Percentiles rank a stretch among this genome's conserved stretches.
These are phyloP conservation scores for Drosophila albomicans DNA, from an alignment of 1,140 invertebrate species.

Conservation along the genomic window DNA sequence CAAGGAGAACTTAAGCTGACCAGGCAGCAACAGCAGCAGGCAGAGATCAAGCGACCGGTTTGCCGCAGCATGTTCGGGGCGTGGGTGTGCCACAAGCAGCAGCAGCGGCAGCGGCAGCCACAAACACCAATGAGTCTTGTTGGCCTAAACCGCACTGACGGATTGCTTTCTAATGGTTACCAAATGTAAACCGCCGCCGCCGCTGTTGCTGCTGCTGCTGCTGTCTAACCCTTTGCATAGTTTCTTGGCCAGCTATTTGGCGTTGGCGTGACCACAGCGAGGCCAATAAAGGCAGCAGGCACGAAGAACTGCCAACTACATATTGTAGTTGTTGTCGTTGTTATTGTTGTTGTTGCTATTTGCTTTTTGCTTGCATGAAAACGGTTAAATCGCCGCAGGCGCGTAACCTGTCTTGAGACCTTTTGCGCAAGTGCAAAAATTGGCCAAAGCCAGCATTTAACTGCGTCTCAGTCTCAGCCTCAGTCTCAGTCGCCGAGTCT, in stretches of 20 bases:
- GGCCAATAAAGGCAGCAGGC: slow-evolving; percentile 37
- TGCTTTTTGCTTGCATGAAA: slow-evolving; percentile 55
- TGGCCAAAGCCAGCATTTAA: slow-evolving; percentile 71
- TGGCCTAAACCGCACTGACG: slow-evolving; percentile 76
- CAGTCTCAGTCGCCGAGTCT: slow-evolving; percentile 27
- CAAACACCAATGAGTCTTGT: slow-evolving; percentile 57
- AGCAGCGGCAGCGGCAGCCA: slow-evolving; percentile 34
- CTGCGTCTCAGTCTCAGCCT: slow-evolving; percentile 24
- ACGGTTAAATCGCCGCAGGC: slow-evolving; percentile 81
- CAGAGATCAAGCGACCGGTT: slow-evolving; percentile 49
- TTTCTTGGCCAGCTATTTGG: slow-evolving; percentile 22
- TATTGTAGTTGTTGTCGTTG: neutral
- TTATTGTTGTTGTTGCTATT: neutral
- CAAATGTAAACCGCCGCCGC: slow-evolving; percentile 63
- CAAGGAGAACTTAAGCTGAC: slow-evolving; percentile 69
- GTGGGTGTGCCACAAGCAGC: slow-evolving; percentile 44
- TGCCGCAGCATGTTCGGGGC: slow-evolving; percentile 32
- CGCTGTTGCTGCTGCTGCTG: slow-evolving; percentile 18
- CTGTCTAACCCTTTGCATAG: slow-evolving; percentile 64
- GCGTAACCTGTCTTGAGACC: slow-evolving; percentile 82
- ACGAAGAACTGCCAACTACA: slow-evolving; percentile 25
- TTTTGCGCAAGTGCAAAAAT: slow-evolving; percentile 83
- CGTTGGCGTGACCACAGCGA: slow-evolving; percentile 70
- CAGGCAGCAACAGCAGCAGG: neutral
- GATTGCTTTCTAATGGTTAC: slow-evolving; percentile 79